These are phyloP conservation scores for Paelopatides confundens DNA, from an alignment of 53 echinoderm and acorn worm genomes.

Conservation along the genomic window DNA sequence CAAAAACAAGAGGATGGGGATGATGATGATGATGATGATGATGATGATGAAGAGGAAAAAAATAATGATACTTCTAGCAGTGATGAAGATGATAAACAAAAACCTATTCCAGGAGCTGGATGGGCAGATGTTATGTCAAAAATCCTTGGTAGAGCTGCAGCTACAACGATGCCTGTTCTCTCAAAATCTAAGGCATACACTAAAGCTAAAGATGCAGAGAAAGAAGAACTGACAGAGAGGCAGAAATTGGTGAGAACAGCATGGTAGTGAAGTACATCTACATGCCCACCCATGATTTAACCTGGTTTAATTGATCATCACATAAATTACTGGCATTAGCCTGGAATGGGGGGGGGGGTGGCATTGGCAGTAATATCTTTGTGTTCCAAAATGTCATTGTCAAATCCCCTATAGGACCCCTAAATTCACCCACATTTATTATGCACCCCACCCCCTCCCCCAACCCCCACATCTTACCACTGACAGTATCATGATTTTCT, in stretches of 20 bases:
- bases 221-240: constrained; percentile 66
- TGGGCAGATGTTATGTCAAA: constrained; percentile 99
- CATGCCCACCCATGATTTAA: no score
- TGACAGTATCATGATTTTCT: no score
- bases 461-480: no score
- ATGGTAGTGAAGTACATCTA: no score
- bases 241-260: constrained; percentile 37
- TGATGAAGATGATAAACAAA: constrained; percentile 49
- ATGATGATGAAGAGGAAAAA: constrained; percentile 53
- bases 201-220: constrained; percentile 81
- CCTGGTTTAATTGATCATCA: no score
- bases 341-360: no score
- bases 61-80: constrained; percentile 36
- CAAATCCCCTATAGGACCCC: no score
- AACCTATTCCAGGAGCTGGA: constrained; percentile 71
- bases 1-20: constrained; percentile 5
- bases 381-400: no score
- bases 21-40: background rate
- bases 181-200: constrained; percentile 84
- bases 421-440: no score
- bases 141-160: constrained; percentile 74
- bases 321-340: no score
- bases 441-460: no score
- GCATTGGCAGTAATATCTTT: no score
- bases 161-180: constrained; percentile 52